Conservation (phyloP, 2,797 vertebrate genomes). For the Sus cebifrons region DNA sequence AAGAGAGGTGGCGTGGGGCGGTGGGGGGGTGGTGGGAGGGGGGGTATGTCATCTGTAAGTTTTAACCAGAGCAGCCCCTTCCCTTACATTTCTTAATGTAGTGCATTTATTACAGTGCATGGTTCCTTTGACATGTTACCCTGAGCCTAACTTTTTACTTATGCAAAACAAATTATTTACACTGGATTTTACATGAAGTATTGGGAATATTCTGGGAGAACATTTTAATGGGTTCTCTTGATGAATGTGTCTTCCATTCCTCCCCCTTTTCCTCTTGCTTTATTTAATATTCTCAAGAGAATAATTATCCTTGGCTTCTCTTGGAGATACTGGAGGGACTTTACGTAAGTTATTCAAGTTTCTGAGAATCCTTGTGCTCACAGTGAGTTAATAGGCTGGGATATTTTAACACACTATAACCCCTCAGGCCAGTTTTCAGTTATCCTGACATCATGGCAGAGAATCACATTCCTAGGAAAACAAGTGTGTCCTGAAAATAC, state of each 20-base stretch:
- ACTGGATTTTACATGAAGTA: slow-evolving; percentile 27
- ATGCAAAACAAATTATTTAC: background rate
- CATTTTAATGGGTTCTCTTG: slow-evolving; percentile 48
- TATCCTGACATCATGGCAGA: background rate
- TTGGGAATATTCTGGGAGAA: background rate
- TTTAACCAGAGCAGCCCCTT: background rate
- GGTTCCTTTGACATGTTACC: background rate
- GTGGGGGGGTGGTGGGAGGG: background rate
- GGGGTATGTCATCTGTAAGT: background rate
- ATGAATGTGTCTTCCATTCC: background rate
- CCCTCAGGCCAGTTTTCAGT: background rate
- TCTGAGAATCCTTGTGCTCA: background rate
- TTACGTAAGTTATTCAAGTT: slow-evolving; percentile 36
- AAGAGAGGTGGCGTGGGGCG: background rate
- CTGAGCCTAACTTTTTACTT: slow-evolving; percentile 7
- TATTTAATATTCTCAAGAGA: slow-evolving; percentile 47
- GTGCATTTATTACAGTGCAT: background rate
- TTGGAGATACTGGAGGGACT: background rate
- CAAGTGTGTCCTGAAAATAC: background rate
- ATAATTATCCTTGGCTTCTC: slow-evolving; percentile 27
- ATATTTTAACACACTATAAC: background rate
- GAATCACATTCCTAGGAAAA: slow-evolving; percentile 32
- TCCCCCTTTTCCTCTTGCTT: slow-evolving; percentile 27
- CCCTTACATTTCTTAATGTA: background rate
- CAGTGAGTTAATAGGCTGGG: background rate